Evolutionary conservation across 1,140 invertebrate species (phyloP), one percentile per base, ranked within the genome.

Genomic region (Heliconius congener): DNA sequence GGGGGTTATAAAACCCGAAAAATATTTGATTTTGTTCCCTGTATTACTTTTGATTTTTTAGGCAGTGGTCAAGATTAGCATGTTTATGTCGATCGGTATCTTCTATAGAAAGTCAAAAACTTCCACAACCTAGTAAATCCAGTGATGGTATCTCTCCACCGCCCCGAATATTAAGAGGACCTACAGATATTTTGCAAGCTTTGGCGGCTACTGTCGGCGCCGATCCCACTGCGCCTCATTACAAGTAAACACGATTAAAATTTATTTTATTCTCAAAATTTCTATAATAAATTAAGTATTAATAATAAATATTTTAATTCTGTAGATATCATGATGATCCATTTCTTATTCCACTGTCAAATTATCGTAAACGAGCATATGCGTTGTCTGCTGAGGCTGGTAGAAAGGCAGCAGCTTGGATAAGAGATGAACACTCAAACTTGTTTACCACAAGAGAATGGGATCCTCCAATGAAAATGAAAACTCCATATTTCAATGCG

Each of bases 281-380:
- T 19, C 8, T 37, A 19, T 19, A 18, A n/a, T 39, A 19, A 30
- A 57, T 55, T 18, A 55, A 52, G 8, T 52, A 52, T 52, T 6
- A 19, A 19, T 52, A 52, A 52, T 52, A 52, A 52, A 73, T 70
- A 57, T 42, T 66, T 1, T 74, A 70, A 52, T 77, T 46, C 77
- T 90, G n/a, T 82, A 95, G 94, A 90, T 99, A 96, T 90, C 97
- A 98, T 86, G 98, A 99, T 96, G 98, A 99, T 95, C 98, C 98
- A 8, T 98, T 95, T 90, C 94, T 99, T 4, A 97, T 97, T 84
- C 98, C 98, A n/a, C 90, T 95, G 71, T 97, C 97, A n/a, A 97
- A 97, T 92, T 87, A 94, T 66, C 91, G 95, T 8, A 97, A 98
- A 93, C 91, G 98, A 82, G 93, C 95, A 0, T 99, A 95, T 95